phyloP scores from a whole-genome alignment of 2,113 vertebrate species.

The Catharus fuscescens region DNA sequence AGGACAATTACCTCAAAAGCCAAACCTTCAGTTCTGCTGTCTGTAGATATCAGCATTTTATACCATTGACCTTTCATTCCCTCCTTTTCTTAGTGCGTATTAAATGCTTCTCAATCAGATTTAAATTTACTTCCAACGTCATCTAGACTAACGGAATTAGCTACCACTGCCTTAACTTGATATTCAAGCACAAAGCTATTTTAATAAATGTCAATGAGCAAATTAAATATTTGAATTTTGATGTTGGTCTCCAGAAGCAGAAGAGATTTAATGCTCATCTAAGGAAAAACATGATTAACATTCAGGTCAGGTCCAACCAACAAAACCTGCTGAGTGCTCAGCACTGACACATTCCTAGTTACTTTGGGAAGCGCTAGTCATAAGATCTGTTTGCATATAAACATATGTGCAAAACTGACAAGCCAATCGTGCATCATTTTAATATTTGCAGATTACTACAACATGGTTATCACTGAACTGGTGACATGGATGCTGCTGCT shows the following conservation, averaged over 20 bases:
- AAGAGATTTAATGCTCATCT: not conserved
- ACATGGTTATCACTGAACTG: not conserved
- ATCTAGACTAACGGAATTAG: conserved; percentile 28
- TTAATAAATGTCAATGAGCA: conserved; percentile 66
- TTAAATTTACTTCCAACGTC: conserved; percentile 22
- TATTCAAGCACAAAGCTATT: conserved; percentile 47
- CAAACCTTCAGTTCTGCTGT: not conserved
- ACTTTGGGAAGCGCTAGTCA: not conserved
- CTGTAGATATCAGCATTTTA: not conserved
- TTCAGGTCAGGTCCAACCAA: conserved; percentile 26
- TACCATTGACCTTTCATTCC: conserved; percentile 9
- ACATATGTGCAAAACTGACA: conserved; percentile 20
- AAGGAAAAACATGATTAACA: conserved; percentile 26
- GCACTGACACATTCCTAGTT: not conserved
- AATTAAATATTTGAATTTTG: conserved; percentile 68
- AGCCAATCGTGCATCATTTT: not conserved
- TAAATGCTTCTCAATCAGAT: conserved; percentile 41
- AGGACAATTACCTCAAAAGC: not conserved
- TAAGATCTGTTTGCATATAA: conserved; percentile 20
- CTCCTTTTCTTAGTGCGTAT: not conserved
- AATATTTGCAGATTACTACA: conserved; percentile 17
- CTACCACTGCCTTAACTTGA: conserved; percentile 16
- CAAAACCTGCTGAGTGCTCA: not conserved
- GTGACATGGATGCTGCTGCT: not conserved
- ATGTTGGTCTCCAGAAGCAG: conserved; percentile 38